Evolutionary conservation across 2,797 vertebrate species (phyloP).

Genomic region (Oreonectes daqikongensis): DNA sequence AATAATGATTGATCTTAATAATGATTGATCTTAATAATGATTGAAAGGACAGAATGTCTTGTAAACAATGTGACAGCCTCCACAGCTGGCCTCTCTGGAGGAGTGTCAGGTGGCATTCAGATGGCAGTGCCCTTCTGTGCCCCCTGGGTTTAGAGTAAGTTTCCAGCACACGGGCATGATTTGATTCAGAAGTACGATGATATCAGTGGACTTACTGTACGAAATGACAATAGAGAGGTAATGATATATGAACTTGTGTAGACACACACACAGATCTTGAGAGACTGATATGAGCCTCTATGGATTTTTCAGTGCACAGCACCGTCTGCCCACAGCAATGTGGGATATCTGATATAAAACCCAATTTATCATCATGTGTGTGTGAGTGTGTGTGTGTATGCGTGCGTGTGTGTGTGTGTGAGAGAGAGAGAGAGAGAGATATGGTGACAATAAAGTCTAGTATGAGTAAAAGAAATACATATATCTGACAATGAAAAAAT

Average conservation of each 20-base stretch:
- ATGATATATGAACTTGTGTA: constrained; percentile 36
- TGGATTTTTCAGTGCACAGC: neutral
- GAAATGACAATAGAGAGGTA: constrained; percentile 30
- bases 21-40: no score
- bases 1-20: no score
- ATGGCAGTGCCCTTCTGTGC: constrained; percentile 21
- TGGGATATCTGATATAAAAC: constrained; percentile 43
- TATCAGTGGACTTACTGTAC: constrained; percentile 58
- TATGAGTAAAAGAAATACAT: neutral
- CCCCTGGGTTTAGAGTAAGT: constrained; percentile 57
- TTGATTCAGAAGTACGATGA: constrained; percentile 42
- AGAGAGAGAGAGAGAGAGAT: neutral
- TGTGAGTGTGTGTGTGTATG: neutral
- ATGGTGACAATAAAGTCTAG: neutral
- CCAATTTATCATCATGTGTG: constrained; percentile 28
- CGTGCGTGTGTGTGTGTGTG: neutral
- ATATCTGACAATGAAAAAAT: no score
- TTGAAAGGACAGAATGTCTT: no score
- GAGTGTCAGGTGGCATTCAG: constrained; percentile 20
- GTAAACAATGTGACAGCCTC: neutral
- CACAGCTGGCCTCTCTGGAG: constrained; percentile 14
- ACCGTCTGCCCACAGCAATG: constrained; percentile 45
- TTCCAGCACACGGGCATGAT: constrained; percentile 64
- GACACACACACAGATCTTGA: constrained; percentile 50
- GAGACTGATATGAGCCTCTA: constrained; percentile 47